Evolutionary conservation across 2,888 invertebrate genomes (phyloP), one percentile per base, ranked within the genome.

Genomic region (Cheiracanthium punctorium): DNA sequence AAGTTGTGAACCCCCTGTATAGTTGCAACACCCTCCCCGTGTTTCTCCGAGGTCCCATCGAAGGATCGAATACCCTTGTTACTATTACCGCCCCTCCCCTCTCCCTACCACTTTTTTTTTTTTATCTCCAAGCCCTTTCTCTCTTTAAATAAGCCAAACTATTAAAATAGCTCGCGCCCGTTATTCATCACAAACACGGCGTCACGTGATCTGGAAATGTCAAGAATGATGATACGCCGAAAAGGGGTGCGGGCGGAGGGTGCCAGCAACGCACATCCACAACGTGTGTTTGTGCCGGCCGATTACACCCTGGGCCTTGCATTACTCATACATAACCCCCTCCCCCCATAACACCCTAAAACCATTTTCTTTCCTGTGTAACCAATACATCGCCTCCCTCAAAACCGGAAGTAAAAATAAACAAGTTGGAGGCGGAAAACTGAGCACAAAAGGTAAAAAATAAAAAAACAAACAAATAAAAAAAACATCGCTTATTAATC

Each of bases 401-500:
- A n/a, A n/a, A n/a, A 1, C 1, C 4, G 12, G 1, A 20, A 58
- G 24, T 24, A 58, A 24, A 8, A 1, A 58, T 24, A 5, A 58
- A 24, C 58, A 58, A 58, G 5, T 5, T 10, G 17, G 14, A 48
- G n/a, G n/a, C 58, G 24, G 5, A 1, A 58, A 5, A 24, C 20
- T 20, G 24, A 5, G 24, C 1, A 12, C 1, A 58, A 24, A 12
- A 2, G 17, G 17, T 1, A 5, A 30, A 12, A 10, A n/a, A 32
- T 20, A 33, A n/a, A 71, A 76, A 58, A 24, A n/a, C 29, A n/a
- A n/a, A n/a, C n/a, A n/a, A n/a, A n/a, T n/a, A n/a, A n/a, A n/a
- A n/a, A n/a, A n/a, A n/a, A n/a, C n/a, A n/a, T n/a, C n/a, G 29
- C 24, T 70, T 77, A 84, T 84, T 77, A 84, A 84, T 79, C 84